Percentiles rank a stretch among this genome's conserved stretches.
Conservation (phyloP, 2,888 invertebrate genomes). For the Noctua janthe region DNA sequence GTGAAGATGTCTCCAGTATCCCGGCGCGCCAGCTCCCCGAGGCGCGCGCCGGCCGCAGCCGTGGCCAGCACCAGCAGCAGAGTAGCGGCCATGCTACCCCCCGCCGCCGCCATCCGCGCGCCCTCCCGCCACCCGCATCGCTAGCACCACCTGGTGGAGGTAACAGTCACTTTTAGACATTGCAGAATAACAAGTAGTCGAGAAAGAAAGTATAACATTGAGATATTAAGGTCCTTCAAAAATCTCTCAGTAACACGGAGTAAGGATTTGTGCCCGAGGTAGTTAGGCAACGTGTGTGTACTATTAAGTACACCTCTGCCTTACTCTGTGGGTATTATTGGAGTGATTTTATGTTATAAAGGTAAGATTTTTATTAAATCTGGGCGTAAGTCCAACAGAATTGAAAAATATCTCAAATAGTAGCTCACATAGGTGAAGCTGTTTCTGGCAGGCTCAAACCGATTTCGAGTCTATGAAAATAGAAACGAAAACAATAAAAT, state of each 20-base stretch:
- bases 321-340: background rate
- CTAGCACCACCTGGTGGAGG: constrained; percentile 72
- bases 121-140: constrained; percentile 78
- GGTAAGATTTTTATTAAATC: background rate
- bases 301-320: background rate
- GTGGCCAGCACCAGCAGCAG: constrained; percentile 82
- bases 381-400: background rate
- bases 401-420: background rate
- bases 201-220: background rate
- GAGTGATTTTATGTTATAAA: background rate
- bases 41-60: constrained; percentile 80
- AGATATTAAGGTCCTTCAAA: background rate
- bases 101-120: constrained; percentile 79
- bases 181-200: background rate
- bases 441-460: background rate
- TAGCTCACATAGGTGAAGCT: background rate
- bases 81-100: constrained; percentile 85
- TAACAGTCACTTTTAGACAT: constrained; percentile 12
- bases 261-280: background rate
- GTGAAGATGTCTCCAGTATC: constrained; percentile 87
- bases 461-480: background rate
- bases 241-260: background rate
- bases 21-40: constrained; percentile 84
- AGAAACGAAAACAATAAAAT: background rate
- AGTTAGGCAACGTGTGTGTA: background rate